phyloP scores from a whole-genome alignment of 1,140 invertebrate genomes.

The Danaus plexippus region DNA sequence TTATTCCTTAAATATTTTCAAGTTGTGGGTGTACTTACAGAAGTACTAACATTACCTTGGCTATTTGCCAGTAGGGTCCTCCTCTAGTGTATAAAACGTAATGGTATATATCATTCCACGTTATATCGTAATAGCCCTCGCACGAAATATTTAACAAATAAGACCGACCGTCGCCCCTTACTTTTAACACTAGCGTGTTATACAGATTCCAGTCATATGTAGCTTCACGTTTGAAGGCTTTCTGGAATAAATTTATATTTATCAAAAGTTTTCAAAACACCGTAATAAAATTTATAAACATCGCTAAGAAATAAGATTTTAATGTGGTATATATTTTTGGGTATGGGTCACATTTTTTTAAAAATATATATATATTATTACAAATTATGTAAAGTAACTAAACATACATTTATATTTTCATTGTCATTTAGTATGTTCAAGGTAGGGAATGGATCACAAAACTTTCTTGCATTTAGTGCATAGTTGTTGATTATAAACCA shows the following conservation, averaged over 20 bases:
- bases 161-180: slow-evolving; percentile 91
- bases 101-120: slow-evolving; percentile 87
- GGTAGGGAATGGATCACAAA: too few species aligned
- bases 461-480: too few species aligned
- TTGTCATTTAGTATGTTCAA: too few species aligned
- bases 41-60: slow-evolving; percentile 74
- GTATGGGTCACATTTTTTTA: too few species aligned
- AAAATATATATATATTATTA: too few species aligned
- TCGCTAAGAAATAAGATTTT: too few species aligned
- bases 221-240: slow-evolving; percentile 84
- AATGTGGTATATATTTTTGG: too few species aligned
- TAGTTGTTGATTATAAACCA: too few species aligned
- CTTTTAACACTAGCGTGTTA: slow-evolving; percentile 86
- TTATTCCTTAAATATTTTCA: not conserved
- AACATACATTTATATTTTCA: too few species aligned
- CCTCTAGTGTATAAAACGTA: slow-evolving; percentile 92
- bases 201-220: slow-evolving; percentile 84
- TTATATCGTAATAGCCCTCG: slow-evolving; percentile 81
- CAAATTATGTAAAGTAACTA: too few species aligned
- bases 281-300: too few species aligned
- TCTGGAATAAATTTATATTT: slow-evolving; percentile 66
- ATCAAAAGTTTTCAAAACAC: not conserved
- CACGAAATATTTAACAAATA: slow-evolving; percentile 86
- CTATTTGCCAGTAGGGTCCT: slow-evolving; percentile 96
- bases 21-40: not conserved